Evolutionary conservation across 2,888 invertebrate genomes (phyloP), one percentile per base, ranked within the genome.

Genomic region (Venusia cambrica): DNA sequence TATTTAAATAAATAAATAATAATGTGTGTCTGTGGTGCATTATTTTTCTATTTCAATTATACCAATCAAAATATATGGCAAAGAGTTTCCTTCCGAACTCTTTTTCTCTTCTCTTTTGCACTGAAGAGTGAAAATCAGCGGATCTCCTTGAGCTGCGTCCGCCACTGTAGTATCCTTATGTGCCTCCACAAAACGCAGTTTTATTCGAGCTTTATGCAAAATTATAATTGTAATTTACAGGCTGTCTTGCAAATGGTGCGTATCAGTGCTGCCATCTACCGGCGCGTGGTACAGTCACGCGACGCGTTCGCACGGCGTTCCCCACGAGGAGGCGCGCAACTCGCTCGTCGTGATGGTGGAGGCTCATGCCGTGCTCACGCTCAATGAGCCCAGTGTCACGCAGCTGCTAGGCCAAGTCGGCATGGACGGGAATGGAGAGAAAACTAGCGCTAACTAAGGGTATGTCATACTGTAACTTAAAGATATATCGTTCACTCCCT

Each of bases 341-440:
- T 90, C 89, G 0, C 77, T 91, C 1, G 85, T 90, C 14, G 90
- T 91, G 5, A 84, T 91, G 74, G 90, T 90, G 18, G 90, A 91
- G 45, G 91, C 90, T 0, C 90, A 90, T 33, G 90, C 90, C 10
- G 91, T 91, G 0, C 69, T 91, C 1, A 85, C 88, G 0, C 57
- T 87, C 8, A 72, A 71, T 40, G 87, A 87, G 29, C 87, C 88
- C 2, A 84, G 79, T 29, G 85, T 83, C 2, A 74, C 85, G 0
- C 79, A 79, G 45, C 44, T 88, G 11, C 48, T 88, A n/a, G 78
- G 79, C 0, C 83, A 83, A 50, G 77, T 73, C 0, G 78, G 74
- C 5, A 71, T 79, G 49, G 75, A 73, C 2, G 56, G 45, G 1
- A 63, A 57, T n/a, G 45, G 50, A 35, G 35, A 31, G 4, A 35